Evolutionary conservation across 1,140 invertebrate species (phyloP).

Genomic region (Bombus picipes): DNA sequence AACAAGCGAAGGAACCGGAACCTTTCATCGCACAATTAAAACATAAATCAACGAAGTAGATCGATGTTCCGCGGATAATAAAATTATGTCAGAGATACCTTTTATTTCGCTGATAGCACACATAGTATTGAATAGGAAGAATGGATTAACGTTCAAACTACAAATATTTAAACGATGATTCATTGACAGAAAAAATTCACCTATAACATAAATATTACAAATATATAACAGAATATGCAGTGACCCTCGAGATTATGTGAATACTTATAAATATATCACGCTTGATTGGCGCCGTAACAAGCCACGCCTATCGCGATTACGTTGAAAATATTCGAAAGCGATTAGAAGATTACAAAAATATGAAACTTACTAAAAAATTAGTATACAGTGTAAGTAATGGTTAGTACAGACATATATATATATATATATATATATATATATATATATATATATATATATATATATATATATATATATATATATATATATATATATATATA

Average conservation of each 20-base stretch:
- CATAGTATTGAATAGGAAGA: background rate
- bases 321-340: too few species aligned
- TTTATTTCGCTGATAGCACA: background rate
- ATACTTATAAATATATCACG: background rate
- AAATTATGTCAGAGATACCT: background rate
- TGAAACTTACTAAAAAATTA: too few species aligned
- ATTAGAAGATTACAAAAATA: too few species aligned
- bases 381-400: too few species aligned
- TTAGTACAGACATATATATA: too few species aligned
- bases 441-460: too few species aligned
- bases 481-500: too few species aligned
- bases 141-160: background rate
- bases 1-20: background rate
- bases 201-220: background rate
- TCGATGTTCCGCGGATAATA: too few species aligned
- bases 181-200: fast-evolving
- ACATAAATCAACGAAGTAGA: background rate
- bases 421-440: too few species aligned
- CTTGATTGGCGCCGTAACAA: background rate
- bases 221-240: background rate
- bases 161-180: background rate
- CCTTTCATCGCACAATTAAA: background rate
- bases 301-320: too few species aligned
- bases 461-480: too few species aligned
- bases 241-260: background rate